A percentile compares a stretch with the other conserved stretches of the same genome.
phyloP scores from a whole-genome alignment of 1,140 invertebrate species.

The Arctopsyche grandis region DNA sequence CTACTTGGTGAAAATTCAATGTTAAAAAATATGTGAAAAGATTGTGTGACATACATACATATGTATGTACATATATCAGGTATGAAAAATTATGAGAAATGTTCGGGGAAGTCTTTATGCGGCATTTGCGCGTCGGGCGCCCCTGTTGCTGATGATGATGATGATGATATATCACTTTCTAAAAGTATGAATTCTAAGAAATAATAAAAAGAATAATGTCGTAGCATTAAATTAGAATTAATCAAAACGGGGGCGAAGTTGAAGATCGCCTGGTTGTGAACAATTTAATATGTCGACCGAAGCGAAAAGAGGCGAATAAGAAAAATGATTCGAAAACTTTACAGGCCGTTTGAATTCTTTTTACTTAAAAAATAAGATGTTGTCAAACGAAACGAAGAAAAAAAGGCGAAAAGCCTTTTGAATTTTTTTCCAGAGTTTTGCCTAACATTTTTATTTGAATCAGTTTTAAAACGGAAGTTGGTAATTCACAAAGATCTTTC shows the following conservation, averaged over 20 bases:
- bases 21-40: too few species aligned
- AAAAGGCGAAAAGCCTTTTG: neutral
- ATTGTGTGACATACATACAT: too few species aligned
- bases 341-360: conserved; percentile 16
- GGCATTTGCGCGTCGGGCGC: too few species aligned
- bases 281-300: conserved; percentile 12
- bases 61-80: too few species aligned
- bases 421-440: neutral
- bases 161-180: too few species aligned
- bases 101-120: too few species aligned
- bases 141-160: too few species aligned
- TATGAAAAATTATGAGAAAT: too few species aligned
- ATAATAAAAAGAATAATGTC: neutral
- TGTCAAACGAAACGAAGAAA: conserved; percentile 6
- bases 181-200: neutral
- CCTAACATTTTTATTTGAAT: neutral
- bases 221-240: conserved; percentile 20
- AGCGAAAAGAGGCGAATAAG: neutral
- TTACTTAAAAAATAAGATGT: neutral
- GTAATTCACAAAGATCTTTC: neutral
- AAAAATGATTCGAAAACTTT: conserved; percentile 23
- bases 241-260: neutral
- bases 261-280: conserved; percentile 11
- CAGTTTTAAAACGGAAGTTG: neutral
- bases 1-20: too few species aligned